phyloP scores from a whole-genome alignment of 1,140 invertebrate genomes.

The Scaptomyza montana region DNA sequence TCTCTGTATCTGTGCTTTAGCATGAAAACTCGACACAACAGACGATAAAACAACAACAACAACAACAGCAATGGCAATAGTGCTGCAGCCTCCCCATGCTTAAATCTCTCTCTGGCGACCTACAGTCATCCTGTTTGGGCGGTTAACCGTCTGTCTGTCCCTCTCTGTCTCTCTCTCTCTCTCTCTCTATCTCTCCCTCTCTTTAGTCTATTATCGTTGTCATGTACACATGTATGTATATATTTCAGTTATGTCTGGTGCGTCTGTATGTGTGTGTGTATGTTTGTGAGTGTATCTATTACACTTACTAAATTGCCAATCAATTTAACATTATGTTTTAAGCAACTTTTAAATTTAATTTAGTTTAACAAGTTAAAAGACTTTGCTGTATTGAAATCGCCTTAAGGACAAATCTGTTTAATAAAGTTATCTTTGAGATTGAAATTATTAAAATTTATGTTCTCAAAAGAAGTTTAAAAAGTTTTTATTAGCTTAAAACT shows the following conservation, averaged over 20 bases:
- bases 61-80: background rate
- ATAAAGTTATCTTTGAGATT: no score
- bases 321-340: constrained; percentile 21
- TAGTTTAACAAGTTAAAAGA: background rate
- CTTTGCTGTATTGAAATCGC: background rate
- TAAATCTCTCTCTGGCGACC: constrained; percentile 10
- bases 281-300: background rate
- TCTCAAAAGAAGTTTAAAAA: no score
- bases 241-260: constrained; percentile 27
- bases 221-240: constrained; percentile 17
- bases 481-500: no score
- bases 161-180: constrained; percentile 2
- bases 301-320: constrained; percentile 13
- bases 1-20: constrained; percentile 40
- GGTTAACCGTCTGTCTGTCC: constrained; percentile 32
- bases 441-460: no score
- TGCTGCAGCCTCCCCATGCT: background rate
- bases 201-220: constrained; percentile 4
- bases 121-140: constrained; percentile 41
- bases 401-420: no score
- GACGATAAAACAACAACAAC: constrained; percentile 30
- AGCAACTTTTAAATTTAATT: constrained; percentile 19
- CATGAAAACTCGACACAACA: constrained; percentile 55
- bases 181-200: background rate
- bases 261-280: background rate